These are phyloP conservation scores for Trogon surrucura DNA, from an alignment of 2,113 vertebrate genomes.

Conservation along the genomic window DNA sequence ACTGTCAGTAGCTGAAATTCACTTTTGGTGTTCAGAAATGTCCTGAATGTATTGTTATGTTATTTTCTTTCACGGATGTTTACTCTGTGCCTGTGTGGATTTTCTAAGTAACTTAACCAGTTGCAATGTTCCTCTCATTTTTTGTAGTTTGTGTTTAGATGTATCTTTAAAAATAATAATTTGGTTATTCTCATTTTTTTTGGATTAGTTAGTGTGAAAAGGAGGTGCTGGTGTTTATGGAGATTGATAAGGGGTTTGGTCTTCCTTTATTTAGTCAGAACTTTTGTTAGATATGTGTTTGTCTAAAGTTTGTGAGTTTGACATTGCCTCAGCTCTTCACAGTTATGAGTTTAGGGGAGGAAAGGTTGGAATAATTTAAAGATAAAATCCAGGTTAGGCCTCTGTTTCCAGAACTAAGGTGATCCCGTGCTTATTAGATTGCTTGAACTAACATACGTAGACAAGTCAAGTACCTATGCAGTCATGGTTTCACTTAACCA, in stretches of 20 bases:
- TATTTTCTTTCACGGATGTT: constrained; percentile 29
- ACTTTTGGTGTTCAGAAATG: neutral
- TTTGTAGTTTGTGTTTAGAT: neutral
- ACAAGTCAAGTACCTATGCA: neutral
- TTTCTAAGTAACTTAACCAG: neutral
- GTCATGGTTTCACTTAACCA: neutral
- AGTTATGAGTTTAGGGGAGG: neutral
- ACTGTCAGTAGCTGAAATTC: neutral
- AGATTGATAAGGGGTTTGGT: neutral
- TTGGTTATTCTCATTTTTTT: neutral
- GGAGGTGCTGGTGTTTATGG: neutral
- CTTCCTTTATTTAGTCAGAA: neutral
- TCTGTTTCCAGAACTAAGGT: neutral
- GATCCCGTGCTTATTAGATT: neutral
- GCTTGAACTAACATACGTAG: neutral
- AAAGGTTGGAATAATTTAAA: neutral
- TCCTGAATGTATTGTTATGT: neutral
- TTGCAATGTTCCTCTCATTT: neutral
- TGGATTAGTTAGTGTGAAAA: neutral
- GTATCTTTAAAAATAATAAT: neutral
- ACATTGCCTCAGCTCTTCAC: neutral
- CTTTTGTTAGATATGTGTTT: neutral
- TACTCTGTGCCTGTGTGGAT: neutral
- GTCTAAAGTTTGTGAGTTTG: neutral
- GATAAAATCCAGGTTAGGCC: neutral